Base-by-base conservation (phyloP, 2,113 vertebrate genomes). In the Vireo altiloquus region DNA sequence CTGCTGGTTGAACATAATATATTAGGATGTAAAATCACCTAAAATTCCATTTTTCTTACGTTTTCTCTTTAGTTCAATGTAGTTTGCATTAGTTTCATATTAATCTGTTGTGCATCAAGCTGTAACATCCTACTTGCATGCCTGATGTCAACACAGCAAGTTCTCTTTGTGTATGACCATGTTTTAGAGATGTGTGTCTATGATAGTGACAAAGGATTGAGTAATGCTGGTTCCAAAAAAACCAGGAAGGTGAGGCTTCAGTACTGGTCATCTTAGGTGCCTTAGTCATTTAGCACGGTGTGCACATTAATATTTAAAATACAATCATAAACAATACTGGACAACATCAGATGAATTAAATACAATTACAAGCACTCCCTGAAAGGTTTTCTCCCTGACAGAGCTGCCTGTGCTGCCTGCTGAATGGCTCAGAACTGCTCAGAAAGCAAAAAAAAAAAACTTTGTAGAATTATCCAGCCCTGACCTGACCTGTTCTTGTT, bases 341-440 rank as follows among this genome's bases (percentile, higher is more conserved):
- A 53, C 54, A 68, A 30, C 18, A 37, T 69, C 9, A 74, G 19
- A 68, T 56, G 5, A 22, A n/a, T 49, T 56, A 56, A 79, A 76
- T 0, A 0, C 46, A 52, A 31, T 60, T 68, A n/a, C 12, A 28
- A 20, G 27, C 39, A 37, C 24, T 79, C 16, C 8, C 8, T 0
- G 2, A 11, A 54, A 42, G 1, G 1, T 56, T 56, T 71, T 25
- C 5, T 71, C 68, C 30, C 49, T 89, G 37, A 14, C 9, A 39
- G 47, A 8, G 7, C 37, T 16, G 5, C 19, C 80, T 66, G 18
- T 84, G 18, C 56, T 68, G 25, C 40, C 82, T 75, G 25, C 27
- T 79, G 37, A 70, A 66, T 35, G 59, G 42, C 47, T 90, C 63
- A 70, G 20, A 72, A 59, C 18, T 66, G 9, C 35, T 87, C 20